phyloP scores from a whole-genome alignment of 2,113 vertebrate genomes.

The Caracal caracal region DNA sequence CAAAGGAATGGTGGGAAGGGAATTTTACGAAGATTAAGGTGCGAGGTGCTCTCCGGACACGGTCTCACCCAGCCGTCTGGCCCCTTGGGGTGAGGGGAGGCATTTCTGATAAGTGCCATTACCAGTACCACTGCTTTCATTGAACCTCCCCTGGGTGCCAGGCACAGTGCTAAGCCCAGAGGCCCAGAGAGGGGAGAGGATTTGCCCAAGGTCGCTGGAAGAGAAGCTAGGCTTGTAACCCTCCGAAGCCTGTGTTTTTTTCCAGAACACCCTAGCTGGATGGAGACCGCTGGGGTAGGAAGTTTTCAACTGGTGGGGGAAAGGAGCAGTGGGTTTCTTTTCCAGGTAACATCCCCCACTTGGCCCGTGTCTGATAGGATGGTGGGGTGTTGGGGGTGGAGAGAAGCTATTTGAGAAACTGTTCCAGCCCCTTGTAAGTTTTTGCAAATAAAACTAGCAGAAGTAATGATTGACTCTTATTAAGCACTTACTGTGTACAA shows the following conservation, averaged over 20 bases:
- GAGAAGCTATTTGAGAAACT: background rate
- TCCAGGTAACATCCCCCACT: background rate
- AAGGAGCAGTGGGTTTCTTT: background rate
- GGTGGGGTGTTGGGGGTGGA: background rate
- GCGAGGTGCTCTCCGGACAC: background rate
- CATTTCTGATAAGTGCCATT: background rate
- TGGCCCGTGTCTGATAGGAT: background rate
- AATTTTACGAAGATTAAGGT: background rate
- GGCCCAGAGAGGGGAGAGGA: background rate
- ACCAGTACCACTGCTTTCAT: background rate
- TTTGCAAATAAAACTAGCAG: conserved; percentile 19
- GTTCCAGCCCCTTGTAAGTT: background rate
- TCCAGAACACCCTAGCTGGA: background rate
- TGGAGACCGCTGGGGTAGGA: background rate
- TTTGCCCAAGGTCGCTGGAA: conserved; percentile 1
- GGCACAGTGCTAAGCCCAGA: background rate
- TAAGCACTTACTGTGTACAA: background rate
- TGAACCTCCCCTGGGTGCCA: background rate
- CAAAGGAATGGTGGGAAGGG: background rate
- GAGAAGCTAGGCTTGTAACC: background rate
- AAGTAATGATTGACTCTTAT: background rate
- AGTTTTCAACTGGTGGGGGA: background rate
- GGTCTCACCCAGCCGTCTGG: background rate
- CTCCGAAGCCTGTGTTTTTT: background rate
- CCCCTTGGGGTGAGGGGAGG: background rate